phyloP scores from a whole-genome alignment of 2,888 invertebrate species.

The Sesia bembeciformis region DNA sequence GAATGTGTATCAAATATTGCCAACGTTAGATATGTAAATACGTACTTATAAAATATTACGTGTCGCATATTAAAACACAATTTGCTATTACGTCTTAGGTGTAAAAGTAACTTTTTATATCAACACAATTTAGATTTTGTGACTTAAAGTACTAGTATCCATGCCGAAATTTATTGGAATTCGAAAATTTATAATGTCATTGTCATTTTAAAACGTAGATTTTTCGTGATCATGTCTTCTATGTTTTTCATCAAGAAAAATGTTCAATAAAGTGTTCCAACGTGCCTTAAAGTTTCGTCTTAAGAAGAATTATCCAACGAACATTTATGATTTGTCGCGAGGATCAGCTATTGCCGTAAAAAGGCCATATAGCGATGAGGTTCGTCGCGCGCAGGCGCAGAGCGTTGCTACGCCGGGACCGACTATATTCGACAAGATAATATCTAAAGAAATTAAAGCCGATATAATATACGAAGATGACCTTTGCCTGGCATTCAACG shows the following conservation, averaged over 20 bases:
- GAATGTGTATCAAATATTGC: too few species aligned
- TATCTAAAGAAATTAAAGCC: conserved; percentile 84
- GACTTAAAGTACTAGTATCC: too few species aligned
- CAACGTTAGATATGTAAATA: too few species aligned
- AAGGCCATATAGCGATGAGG: conserved; percentile 59
- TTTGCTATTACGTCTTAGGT: too few species aligned
- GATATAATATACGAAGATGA: conserved; percentile 90
- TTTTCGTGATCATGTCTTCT: background rate
- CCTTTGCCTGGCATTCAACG: conserved; percentile 85
- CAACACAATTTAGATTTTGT: too few species aligned
- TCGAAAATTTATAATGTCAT: background rate
- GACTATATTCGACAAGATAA: conserved; percentile 85
- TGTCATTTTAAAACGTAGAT: background rate
- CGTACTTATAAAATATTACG: too few species aligned
- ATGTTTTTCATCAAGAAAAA: conserved; percentile 26
- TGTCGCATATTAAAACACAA: too few species aligned
- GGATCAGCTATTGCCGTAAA: conserved; percentile 52
- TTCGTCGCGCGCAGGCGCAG: conserved; percentile 49
- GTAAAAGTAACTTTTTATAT: too few species aligned
- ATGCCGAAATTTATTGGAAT: too few species aligned
- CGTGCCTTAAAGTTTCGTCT: conserved; percentile 59
- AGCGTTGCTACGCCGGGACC: conserved; percentile 43
- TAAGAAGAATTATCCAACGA: conserved; percentile 61
- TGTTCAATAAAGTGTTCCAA: conserved; percentile 66
- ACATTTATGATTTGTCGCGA: conserved; percentile 58